Conservation (phyloP, 37 sponge, comb jelly and placozoan species). For the Chondrilla cf. caribensis region DNA sequence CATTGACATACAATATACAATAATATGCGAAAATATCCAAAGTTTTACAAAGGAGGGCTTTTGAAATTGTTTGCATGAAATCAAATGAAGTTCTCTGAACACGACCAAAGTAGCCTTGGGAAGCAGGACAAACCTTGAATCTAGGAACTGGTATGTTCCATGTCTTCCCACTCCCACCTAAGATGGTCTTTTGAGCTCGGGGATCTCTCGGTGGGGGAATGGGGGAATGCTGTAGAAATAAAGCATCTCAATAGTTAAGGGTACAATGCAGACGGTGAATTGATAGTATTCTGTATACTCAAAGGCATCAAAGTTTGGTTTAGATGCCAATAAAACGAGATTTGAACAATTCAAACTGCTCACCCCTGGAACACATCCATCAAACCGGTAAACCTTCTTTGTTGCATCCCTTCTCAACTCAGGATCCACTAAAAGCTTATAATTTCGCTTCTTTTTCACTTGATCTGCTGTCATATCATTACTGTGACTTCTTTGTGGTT, state of each 20-base stretch:
- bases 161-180: conserved; percentile 44
- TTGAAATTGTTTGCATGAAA: background rate
- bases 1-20: conserved; percentile 12
- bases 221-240: conserved; percentile 45
- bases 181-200: conserved; percentile 61
- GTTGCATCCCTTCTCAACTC: conserved; percentile 60
- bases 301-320: background rate
- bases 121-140: conserved; percentile 64
- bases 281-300: too few species aligned
- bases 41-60: background rate
- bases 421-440: conserved; percentile 77
- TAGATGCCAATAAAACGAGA: background rate
- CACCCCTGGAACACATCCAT: conserved; percentile 68
- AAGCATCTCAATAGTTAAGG: conserved; percentile 3
- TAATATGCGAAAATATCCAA: conserved; percentile 10
- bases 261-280: background rate
- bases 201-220: conserved; percentile 58
- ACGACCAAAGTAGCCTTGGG: too few species aligned
- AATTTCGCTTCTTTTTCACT: conserved; percentile 61
- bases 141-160: conserved; percentile 50
- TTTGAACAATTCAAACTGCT: conserved; percentile 14
- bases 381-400: conserved; percentile 72
- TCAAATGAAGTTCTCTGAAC: background rate
- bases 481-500: background rate
- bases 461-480: background rate